Evolutionary conservation across 2,113 vertebrate species (phyloP).

Genomic region (Illadopsis cleaveri): DNA sequence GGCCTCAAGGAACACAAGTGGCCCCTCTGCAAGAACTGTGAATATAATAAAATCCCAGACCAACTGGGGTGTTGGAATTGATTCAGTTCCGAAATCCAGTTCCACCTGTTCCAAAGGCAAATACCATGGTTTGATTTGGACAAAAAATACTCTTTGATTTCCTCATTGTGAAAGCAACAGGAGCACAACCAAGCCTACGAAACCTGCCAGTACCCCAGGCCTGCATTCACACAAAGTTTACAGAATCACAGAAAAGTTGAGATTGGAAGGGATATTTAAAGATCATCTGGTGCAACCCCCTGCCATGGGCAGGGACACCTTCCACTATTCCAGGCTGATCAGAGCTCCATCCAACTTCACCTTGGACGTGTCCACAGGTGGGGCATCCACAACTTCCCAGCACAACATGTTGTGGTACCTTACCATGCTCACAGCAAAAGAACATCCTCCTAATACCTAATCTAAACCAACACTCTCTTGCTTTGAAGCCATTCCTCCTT

Average conservation of each 20-base stretch:
- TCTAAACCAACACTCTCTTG: neutral
- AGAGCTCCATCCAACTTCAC: neutral
- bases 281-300: neutral
- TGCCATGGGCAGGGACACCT: neutral
- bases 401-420: neutral
- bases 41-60: neutral
- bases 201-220: neutral
- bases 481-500: neutral
- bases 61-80: neutral
- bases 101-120: neutral
- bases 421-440: neutral
- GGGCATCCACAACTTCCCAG: neutral
- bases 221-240: neutral
- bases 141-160: neutral
- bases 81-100: neutral
- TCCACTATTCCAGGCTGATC: neutral
- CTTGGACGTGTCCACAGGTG: neutral
- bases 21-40: neutral
- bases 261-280: neutral
- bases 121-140: neutral
- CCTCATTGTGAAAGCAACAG: neutral
- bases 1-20: neutral
- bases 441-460: neutral
- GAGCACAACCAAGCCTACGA: neutral
- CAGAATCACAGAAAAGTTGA: neutral